Evolutionary conservation across 2,797 vertebrate species (phyloP), one percentile per base, ranked within the genome.

Genomic region (Acropternis orthonyx): DNA sequence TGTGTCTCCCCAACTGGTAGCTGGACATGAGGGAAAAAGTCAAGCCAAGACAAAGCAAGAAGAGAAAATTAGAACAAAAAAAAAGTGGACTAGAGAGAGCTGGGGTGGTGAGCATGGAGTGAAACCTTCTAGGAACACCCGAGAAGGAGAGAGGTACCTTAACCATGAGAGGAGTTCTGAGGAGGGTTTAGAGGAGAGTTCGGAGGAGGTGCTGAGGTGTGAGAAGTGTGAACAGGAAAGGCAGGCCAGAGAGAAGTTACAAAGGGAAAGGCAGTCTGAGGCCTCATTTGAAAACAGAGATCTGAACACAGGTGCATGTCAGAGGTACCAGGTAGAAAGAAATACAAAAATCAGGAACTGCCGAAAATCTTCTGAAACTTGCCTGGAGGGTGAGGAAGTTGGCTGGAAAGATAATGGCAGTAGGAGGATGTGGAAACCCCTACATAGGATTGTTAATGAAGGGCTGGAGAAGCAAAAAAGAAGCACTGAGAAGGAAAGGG

Each of bases 81-180:
- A 97, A 97, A 97, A 95, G 48, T 98, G 98, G 98, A 82, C 93
- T 75, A 97, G 98, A 96, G 97, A 97, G 76, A 94, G 94, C 44
- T 55, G 98, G 97, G 92, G 97, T 76, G 85, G 87, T 8, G 93
- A 98, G 27, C 93, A 76, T 30, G 94, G 86, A 8, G 41, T 30
- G 19, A 95, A 97, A 76, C 83, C 90, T 52, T 95, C 91, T 59
- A 77, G 94, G 96, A 97, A 97, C 84, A 92, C 90, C 11, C 96
- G 90, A 84, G 95, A 96, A 39, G 95, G 87, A 6, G 97, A 97
- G 62, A 87, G 77, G 28, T 96, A 65, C 41, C 87, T 84, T 36
- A 96, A 81, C 13, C 95, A 89, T 6, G 97, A 98, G 83, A 97
- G 89, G 66, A 97, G 92, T 32, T 73, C 74, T 39, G 95, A 96